Evolutionary conservation across 2,797 vertebrate genomes (phyloP), one percentile per base, ranked within the genome.

Genomic region (Danio kyathit): DNA sequence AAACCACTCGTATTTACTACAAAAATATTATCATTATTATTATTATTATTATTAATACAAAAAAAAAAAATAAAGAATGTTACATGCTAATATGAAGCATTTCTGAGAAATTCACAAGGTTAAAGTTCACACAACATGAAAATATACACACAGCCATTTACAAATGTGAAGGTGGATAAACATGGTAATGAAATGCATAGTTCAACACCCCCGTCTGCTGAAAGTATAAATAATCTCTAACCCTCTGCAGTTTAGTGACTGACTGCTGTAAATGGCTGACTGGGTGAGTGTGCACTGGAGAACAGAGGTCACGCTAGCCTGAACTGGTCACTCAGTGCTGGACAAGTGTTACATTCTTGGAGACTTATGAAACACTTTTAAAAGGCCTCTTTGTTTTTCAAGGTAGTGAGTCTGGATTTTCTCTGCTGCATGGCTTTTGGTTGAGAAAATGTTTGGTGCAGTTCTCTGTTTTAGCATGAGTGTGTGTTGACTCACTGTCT

Each of bases 31-130:
- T 56, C 51, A 12, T 38, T 40, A 10, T 38, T 80, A 65, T 56
- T 51, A 12, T n/a, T n/a, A n/a, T n/a, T n/a, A n/a, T n/a, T 29
- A 29, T 38, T 40, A 10, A 12, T 80, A 84, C 51, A 72, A 11
- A 57, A 72, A 84, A 72, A 11, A 57, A 72, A 84, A 82, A 75
- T 63, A 76, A 79, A 76, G 72, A 41, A 74, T 60, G 40, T 71
- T 61, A 43, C 63, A n/a, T 69, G 67, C 52, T 21, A 17, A 12
- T 43, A 17, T 17, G 12, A 51, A 63, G 5, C 46, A 16, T 46
- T 5, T 46, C 41, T 51, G 29, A 51, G n/a, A 2, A 51, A 51
- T 70, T 16, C 16, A 78, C 69, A 82, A 41, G 74, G 79, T 74
- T 71, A 74, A 78, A 78, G 61, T 49, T 82, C 48, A 64, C 41